Evolutionary conservation across 2,888 invertebrate species (phyloP), one percentile per base, ranked within the genome.

Genomic region (Portevinia maculata): DNA sequence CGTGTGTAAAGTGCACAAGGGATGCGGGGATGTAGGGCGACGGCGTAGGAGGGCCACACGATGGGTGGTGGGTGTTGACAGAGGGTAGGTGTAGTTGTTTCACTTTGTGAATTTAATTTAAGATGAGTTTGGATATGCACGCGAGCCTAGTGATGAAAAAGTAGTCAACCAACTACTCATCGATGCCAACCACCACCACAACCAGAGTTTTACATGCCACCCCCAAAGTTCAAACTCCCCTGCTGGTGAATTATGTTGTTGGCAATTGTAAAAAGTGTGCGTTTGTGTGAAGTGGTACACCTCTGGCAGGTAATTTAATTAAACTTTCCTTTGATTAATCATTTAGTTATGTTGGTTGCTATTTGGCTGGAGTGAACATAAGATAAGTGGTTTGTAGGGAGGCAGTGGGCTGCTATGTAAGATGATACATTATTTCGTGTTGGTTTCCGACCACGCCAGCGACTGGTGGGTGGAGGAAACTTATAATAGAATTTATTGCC

Each of bases 281-380:
- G 62, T 78, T 67, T 67, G 83, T 62, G 78, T 67, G 62, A 62
- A 83, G 71, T 69, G 83, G 73, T 78, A 67, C 55, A 62, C 65
- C 71, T 55, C 65, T 83, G 83, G 71, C 71, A 83, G 83, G 83
- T 83, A 83, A 83, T 83, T 83, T 83, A 83, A 83, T 83, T 83
- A 83, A 83, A 83, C 78, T 83, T 83, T 78, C 83, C 83, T 83
- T 83, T 83, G 83, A 83, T 83, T 83, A 83, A 83, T 83, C 83
- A 83, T 83, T 83, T 78, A 78, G 83, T 83, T 78, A 62, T 83
- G 83, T 73, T 59, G 83, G 83, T 60, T 76, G 71, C 71, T 78
- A 78, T 83, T 78, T 83, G 67, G 65, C 39, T 62, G 34, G 53
- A 32, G 60, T 37, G 30, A 39, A 44, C 41, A 64, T 57, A 30